phyloP scores from a whole-genome alignment of 1,140 invertebrate species.

The Drosophila mauritiana region DNA sequence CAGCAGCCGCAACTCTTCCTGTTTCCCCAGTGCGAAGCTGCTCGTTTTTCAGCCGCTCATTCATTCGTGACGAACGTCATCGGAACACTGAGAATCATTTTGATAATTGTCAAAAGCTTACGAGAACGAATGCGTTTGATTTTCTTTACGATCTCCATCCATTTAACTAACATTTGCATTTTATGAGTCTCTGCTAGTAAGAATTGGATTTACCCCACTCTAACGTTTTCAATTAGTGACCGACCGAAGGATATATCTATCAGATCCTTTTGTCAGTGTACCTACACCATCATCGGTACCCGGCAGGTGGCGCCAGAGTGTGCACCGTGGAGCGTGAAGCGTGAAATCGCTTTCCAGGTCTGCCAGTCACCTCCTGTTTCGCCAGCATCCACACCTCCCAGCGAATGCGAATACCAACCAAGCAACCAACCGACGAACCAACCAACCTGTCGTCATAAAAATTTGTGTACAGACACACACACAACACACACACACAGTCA shows the following conservation, averaged over 20 bases:
- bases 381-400: background rate
- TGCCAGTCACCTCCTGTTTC: conserved; percentile 31
- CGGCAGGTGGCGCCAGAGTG: conserved; percentile 65
- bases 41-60: conserved; percentile 68
- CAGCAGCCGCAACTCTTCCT: conserved; percentile 3
- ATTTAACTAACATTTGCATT: too few relatives aligned
- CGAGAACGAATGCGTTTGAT: too few relatives aligned
- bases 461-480: conserved; percentile 65
- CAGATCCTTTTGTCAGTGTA: background rate
- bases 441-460: conserved; percentile 81
- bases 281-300: background rate
- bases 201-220: background rate
- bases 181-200: too few relatives aligned
- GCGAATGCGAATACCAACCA: conserved; percentile 8
- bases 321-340: conserved; percentile 60
- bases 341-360: conserved; percentile 76
- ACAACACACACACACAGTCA: background rate
- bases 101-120: too few relatives aligned
- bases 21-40: conserved; percentile 24
- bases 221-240: background rate
- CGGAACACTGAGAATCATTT: conserved; percentile 6
- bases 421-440: conserved; percentile 23
- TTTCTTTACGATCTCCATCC: too few relatives aligned
- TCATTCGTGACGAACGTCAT: conserved; percentile 38
- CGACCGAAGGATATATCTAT: too few relatives aligned